Conservation (phyloP, 64 coral and sea anemone species). For the Actinia tenebrosa region DNA sequence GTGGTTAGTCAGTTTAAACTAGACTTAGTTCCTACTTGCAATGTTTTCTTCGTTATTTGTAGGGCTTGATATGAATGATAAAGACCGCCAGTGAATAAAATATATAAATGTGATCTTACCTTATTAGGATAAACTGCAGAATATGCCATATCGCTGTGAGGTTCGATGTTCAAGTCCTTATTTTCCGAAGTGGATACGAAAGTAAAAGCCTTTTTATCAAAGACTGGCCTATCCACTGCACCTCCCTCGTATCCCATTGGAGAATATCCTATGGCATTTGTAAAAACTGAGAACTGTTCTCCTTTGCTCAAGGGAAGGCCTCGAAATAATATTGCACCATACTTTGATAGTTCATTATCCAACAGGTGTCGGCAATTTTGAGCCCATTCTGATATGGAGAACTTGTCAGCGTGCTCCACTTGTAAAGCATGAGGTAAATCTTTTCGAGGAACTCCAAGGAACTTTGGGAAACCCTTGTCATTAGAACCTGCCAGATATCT, state of each 20-base stretch:
- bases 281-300: neutral
- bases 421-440: slow-evolving; percentile 26
- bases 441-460: slow-evolving; percentile 22
- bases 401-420: neutral
- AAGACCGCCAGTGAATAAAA: too few relatives aligned
- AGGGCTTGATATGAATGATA: too few relatives aligned
- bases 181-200: neutral
- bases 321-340: slow-evolving; percentile 35
- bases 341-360: slow-evolving; percentile 22
- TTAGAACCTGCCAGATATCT: too few relatives aligned
- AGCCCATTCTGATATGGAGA: slow-evolving; percentile 26
- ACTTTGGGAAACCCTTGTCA: slow-evolving; percentile 32
- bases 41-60: too few relatives aligned
- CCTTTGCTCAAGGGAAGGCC: neutral
- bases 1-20: too few relatives aligned
- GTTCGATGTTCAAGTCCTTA: neutral
- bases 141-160: neutral
- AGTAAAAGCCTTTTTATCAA: neutral
- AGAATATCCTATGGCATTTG: neutral
- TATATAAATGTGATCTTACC: too few relatives aligned
- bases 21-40: too few relatives aligned
- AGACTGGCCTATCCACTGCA: too few relatives aligned
- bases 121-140: neutral
- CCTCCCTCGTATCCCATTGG: neutral
- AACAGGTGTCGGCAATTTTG: slow-evolving; percentile 7